A percentile compares a stretch with the other conserved stretches of the same genome.
Conservation (phyloP, 2,797 vertebrate species). For the Pseudocheirus occidentalis region DNA sequence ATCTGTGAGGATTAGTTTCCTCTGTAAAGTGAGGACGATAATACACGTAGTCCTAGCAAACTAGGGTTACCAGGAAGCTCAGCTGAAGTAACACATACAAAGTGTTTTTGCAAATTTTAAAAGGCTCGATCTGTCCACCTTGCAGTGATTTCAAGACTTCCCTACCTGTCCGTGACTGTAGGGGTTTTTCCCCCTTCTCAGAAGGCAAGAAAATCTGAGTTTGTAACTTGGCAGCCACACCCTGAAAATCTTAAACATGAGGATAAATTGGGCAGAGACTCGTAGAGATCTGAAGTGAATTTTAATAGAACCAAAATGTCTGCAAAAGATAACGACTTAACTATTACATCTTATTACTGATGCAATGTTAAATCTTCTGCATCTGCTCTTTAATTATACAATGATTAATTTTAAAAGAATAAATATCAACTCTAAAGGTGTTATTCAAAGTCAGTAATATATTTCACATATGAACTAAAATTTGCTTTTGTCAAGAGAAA, state of each 20-base stretch:
- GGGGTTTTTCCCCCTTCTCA: not conserved
- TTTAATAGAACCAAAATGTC: not conserved
- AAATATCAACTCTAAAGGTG: not conserved
- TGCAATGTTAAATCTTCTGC: not conserved
- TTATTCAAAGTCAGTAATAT: not conserved
- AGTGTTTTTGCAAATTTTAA: not conserved
- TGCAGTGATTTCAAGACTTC: not conserved
- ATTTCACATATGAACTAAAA: not conserved
- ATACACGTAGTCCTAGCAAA: not conserved
- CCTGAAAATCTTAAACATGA: not conserved
- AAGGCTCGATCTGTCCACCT: not conserved
- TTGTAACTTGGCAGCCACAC: not conserved
- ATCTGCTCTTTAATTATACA: not conserved
- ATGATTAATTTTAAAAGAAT: not conserved
- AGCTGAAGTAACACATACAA: not conserved
- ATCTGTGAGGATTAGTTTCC: not conserved
- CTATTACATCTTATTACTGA: not conserved
- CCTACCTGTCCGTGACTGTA: not conserved
- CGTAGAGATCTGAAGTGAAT: not conserved
- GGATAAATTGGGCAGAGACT: not conserved
- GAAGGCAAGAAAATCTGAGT: conserved; percentile 11
- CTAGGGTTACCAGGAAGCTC: not conserved
- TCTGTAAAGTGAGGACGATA: not conserved
- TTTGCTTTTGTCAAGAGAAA: not conserved
- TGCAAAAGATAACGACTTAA: not conserved